Conservation (phyloP, 2,113 vertebrate genomes). For the Panthera uncia region DNA sequence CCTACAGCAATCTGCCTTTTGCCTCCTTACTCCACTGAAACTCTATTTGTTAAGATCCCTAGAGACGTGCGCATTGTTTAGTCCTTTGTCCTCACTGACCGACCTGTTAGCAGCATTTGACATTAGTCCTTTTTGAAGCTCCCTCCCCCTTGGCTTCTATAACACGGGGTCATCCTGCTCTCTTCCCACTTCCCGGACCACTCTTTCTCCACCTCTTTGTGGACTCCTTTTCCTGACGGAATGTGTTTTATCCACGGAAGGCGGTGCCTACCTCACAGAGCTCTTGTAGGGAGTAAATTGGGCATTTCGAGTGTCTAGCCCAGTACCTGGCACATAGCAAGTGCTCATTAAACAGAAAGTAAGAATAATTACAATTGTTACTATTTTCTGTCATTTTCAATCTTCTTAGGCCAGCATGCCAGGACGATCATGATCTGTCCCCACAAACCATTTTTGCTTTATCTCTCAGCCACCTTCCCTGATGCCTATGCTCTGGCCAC, state of each 20-base stretch:
- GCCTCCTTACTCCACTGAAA: not conserved
- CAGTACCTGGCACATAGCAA: not conserved
- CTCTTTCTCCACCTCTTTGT: not conserved
- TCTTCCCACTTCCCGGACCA: not conserved
- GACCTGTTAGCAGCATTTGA: not conserved
- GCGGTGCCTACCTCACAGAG: not conserved
- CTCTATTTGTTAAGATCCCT: not conserved
- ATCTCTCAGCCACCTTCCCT: not conserved
- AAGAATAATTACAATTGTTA: not conserved
- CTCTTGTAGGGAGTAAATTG: not conserved
- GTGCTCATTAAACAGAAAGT: not conserved
- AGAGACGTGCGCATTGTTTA: not conserved
- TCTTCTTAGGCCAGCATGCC: not conserved
- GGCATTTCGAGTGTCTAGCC: not conserved
- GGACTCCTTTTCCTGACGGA: not conserved
- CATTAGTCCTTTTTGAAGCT: not conserved
- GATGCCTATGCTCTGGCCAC: not conserved
- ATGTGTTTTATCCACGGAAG: not conserved
- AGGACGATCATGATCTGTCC: not conserved
- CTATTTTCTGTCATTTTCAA: not conserved
- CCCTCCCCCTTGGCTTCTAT: not conserved
- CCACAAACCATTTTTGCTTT: not conserved
- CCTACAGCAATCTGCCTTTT: not conserved
- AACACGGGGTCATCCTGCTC: not conserved
- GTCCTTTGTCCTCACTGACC: not conserved